Base-by-base conservation (phyloP, 2,888 invertebrate species). In the Agrilus mali region DNA sequence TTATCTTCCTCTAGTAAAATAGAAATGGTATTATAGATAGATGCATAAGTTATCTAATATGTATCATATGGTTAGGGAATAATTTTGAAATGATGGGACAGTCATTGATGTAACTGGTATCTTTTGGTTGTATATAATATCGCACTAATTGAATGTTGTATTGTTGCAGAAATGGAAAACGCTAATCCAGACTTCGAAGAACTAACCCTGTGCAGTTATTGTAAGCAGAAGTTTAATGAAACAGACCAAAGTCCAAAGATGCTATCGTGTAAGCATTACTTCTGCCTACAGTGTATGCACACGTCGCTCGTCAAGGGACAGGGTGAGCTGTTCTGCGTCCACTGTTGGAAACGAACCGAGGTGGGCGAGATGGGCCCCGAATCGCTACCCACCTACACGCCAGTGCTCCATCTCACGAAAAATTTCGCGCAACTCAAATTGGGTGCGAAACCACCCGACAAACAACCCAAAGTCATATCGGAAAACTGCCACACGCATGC, bases 331-430 rank as follows among this genome's bases (percentile, higher is more conserved):
- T 77, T 76, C 63, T 84, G 83, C 63, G 74, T 77, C 49, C 79
- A 82, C 64, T 84, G 83, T 66, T 82, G 81, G 80, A 81, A 82
- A 64, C 72, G 77, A 51, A 82, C 82, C 47, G 80, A 80, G 53
- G 65, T 80, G 46, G 78, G 80, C 43, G 80, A 78, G 53, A 71
- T 77, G 55, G 77, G 78, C 47, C 75, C 80, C 44, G 80, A 80
- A 54, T 73, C 75, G 54, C 65, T 82, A 55, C 81, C 80, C 50
- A 82, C 82, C 12, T 77, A 82, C 65, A 72, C 72, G 53, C 76
- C 82, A 49, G 74, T 82, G 41, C 70, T 82, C 46, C 77, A 77
- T 53, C 68, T 83, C 53, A 74, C 78, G 50, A 78, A 77, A 60
- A 78, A 78, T 61, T 70, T 79, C 55, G 67, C 73, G 47, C 72